Percentiles rank a stretch among this genome's conserved stretches.
phyloP scores from a whole-genome alignment of 1,140 invertebrate genomes.

The Metaphire vulgaris region DNA sequence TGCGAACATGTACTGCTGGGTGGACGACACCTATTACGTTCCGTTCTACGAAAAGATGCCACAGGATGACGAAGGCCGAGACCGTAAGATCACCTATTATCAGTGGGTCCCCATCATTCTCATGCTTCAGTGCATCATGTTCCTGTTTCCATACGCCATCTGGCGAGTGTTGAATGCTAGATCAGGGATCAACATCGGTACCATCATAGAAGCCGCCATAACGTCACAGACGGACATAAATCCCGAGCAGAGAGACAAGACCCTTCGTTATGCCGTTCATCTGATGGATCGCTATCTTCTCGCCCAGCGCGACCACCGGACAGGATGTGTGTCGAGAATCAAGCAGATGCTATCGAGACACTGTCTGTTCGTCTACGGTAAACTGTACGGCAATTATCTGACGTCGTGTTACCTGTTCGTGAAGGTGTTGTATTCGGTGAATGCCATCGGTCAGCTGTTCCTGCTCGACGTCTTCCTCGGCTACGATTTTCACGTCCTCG shows the following conservation, averaged over 20 bases:
- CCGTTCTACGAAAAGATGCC: constrained; percentile 37
- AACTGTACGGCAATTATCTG: constrained; percentile 54
- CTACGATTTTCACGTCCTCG: constrained; percentile 28
- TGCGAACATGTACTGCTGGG: constrained; percentile 41
- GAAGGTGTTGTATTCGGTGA: constrained; percentile 33
- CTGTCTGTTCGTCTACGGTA: constrained; percentile 49
- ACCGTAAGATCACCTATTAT: constrained; percentile 29
- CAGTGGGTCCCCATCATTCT: constrained; percentile 31
- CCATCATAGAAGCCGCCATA: constrained; percentile 15
- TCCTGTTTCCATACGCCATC: constrained; percentile 23
- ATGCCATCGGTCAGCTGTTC: constrained; percentile 32
- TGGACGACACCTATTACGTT: constrained; percentile 43
- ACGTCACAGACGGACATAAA: constrained; percentile 40
- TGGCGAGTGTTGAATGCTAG: constrained; percentile 26
- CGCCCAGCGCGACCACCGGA: constrained; percentile 17
- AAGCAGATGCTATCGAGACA: constrained; percentile 30
- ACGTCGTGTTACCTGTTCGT: constrained; percentile 35
- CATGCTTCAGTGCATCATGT: constrained; percentile 27
- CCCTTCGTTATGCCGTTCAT: constrained; percentile 47
- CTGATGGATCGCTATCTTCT: constrained; percentile 35
- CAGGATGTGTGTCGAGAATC: constrained; percentile 29
- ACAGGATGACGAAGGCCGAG: constrained; percentile 19
- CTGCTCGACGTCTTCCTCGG: constrained; percentile 32
- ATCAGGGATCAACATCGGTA: constrained; percentile 23
- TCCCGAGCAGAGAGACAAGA: constrained; percentile 44